These are phyloP conservation scores for Pseudococcus longispinus DNA, from an alignment of 2,888 invertebrate genomes.

Conservation along the genomic window DNA sequence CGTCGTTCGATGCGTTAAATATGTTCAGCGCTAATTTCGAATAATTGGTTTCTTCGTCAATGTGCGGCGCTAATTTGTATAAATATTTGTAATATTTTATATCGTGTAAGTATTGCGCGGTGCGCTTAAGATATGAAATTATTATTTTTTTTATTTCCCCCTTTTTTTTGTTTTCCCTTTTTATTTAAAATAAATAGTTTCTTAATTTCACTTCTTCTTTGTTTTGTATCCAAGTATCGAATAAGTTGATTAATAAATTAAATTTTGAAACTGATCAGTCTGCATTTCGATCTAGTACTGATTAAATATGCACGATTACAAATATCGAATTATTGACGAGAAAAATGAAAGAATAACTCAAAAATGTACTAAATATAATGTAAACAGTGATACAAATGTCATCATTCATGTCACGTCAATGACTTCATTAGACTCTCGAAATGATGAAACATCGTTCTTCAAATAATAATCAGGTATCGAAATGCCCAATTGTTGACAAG, in stretches of 20 bases:
- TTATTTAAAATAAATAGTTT: conserved; percentile 37
- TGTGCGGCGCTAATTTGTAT: neutral
- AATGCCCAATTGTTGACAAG: conserved; percentile 38
- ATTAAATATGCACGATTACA: neutral
- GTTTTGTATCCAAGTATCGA: neutral
- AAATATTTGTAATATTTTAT: conserved; percentile 25
- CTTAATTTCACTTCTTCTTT: neutral
- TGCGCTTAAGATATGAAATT: conserved; percentile 1
- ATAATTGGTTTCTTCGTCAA: conserved; percentile 62
- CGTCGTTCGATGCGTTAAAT: conserved; percentile 85
- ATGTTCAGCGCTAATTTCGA: conserved; percentile 88
- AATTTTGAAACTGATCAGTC: neutral
- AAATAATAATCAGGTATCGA: conserved; percentile 41
- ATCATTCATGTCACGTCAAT: neutral
- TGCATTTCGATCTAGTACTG: neutral
- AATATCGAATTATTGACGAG: neutral
- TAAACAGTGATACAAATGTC: neutral
- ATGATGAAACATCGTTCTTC: neutral
- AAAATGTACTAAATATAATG: neutral
- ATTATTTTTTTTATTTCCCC: conserved; percentile 25
- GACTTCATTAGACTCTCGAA: neutral
- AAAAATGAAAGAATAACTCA: neutral
- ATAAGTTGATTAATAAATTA: neutral
- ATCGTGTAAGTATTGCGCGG: neutral
- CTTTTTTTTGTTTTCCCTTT: conserved; percentile 40